Base-by-base conservation (phyloP, 2,888 invertebrate genomes). In the Listrodromus nycthemerus region DNA sequence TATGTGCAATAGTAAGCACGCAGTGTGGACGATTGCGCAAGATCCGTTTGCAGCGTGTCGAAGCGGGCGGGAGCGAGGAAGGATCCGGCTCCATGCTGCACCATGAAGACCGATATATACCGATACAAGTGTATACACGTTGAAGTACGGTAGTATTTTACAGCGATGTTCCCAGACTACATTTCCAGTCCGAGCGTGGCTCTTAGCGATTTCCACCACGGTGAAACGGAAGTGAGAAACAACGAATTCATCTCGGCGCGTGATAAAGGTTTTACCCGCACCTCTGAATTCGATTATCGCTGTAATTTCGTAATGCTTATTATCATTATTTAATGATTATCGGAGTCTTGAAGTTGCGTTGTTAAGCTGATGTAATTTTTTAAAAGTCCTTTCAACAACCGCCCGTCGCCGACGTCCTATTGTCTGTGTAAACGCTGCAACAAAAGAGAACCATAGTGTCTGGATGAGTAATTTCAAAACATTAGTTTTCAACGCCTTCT, bases 51-150 rank as follows among this genome's bases (percentile, higher is more conserved):
- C 63, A 52, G 21, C n/a, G 69, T 7, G 69, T 41, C 27, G 21
- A 66, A 74, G 48, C 84, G 82, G 74, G 50, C 27, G 21, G 41
- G 52, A 70, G 61, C 52, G 48, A 27, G 45, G 13, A 45, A 45
- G 19, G 16, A 63, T 21, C 21, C 55, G 13, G 3, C 21, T 24
- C 4, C 10, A n/a, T 13, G 21, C 55, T 10, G 4, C 13, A 55
- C 8, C 55, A 55, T 8, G 10, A 21, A 8, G 13, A 24, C 55
- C 19, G 13, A 13, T 19, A n/a, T 50, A 6, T 8, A 50, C 19
- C 24, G 10, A 24, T 24, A 13, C 55, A 21, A 24, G 13, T 4
- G 55, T 24, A 10, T 24, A 55, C 55, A 55, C 8, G 55, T 10
- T 55, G 19, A 21, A 19, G n/a, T 19, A 21, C 50, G 13, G 24